These are phyloP conservation scores for Tragelaphus buxtoni DNA, from an alignment of 2,113 vertebrate genomes.

Conservation along the genomic window DNA sequence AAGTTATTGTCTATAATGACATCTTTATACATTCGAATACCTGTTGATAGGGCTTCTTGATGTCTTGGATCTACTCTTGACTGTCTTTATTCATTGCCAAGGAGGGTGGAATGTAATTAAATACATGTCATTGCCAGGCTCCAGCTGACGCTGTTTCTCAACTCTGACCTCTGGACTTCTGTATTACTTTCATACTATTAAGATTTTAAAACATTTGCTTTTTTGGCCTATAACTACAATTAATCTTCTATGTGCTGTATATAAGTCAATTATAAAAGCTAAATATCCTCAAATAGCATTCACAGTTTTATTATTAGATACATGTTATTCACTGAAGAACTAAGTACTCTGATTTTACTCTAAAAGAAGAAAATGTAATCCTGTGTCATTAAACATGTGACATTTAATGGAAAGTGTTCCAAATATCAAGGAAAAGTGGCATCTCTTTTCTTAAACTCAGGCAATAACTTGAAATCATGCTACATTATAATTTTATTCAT, in stretches of 20 bases:
- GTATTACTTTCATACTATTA: neutral
- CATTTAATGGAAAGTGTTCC: constrained; percentile 19
- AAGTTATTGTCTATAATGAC: neutral
- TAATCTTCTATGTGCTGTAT: neutral
- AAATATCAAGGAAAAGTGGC: constrained; percentile 23
- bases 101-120: neutral
- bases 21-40: neutral
- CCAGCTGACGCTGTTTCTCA: neutral
- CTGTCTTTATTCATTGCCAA: neutral
- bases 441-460: constrained; percentile 20
- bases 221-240: neutral
- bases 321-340: neutral
- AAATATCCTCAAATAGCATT: neutral
- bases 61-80: neutral
- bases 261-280: constrained; percentile 12
- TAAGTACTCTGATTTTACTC: neutral
- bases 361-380: neutral
- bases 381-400: constrained; percentile 20
- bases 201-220: neutral
- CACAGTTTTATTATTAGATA: neutral
- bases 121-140: neutral
- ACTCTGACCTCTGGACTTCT: neutral
- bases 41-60: neutral
- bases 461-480: constrained; percentile 34
- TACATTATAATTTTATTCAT: constrained; percentile 51